Evolutionary conservation across 2,888 invertebrate species (phyloP).

Genomic region (Drosophila kuntzei): DNA sequence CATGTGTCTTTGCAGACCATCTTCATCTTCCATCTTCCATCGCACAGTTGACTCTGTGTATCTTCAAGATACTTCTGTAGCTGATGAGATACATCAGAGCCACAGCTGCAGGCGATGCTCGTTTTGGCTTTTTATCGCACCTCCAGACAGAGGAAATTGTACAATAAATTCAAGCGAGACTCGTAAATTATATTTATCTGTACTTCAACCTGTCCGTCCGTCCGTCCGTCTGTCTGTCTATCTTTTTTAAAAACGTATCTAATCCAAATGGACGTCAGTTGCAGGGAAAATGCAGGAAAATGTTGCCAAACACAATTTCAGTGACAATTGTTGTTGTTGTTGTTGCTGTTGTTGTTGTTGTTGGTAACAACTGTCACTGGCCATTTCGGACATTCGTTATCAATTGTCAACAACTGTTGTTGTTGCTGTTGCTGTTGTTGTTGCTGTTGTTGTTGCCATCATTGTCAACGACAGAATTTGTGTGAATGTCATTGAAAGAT

Average conservation of each 20-base stretch:
- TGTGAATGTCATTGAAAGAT: conserved; percentile 51
- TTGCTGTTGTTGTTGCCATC: conserved; percentile 23
- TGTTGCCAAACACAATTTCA: conserved; percentile 32
- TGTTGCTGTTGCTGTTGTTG: conserved; percentile 23
- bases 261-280: conserved; percentile 37
- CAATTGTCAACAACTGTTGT: conserved; percentile 59
- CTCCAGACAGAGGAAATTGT: conserved; percentile 6
- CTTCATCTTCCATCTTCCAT: background rate
- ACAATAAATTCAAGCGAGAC: conserved; percentile 11
- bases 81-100: conserved; percentile 13
- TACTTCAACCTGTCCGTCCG: background rate
- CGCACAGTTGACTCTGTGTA: background rate
- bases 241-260: conserved; percentile 25
- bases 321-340: conserved; percentile 37
- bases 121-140: background rate
- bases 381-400: conserved; percentile 62
- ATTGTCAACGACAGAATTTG: conserved; percentile 42
- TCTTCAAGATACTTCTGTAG: background rate
- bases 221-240: background rate
- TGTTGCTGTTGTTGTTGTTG: conserved; percentile 22
- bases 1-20: background rate
- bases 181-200: conserved; percentile 20
- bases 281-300: conserved; percentile 29
- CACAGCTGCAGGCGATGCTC: conserved; percentile 4
- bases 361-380: conserved; percentile 44